A percentile compares a stretch with the other conserved stretches of the same genome.
phyloP scores from a whole-genome alignment of 2,888 invertebrate species.

The Phrixothrix hirtus region DNA sequence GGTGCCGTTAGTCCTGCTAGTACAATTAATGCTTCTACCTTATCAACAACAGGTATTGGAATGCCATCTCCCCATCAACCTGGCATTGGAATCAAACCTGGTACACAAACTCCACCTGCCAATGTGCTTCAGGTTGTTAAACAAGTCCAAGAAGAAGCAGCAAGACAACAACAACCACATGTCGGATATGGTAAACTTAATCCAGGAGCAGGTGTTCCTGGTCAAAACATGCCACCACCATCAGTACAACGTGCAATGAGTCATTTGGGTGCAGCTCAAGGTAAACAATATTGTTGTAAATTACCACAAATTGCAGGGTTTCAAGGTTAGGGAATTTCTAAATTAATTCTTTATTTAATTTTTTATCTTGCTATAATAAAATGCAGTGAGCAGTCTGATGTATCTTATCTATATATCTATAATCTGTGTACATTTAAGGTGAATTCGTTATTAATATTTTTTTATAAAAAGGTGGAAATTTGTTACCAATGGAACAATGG shows the following conservation, averaged over 20 bases:
- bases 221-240: slow-evolving; percentile 63
- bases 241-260: slow-evolving; percentile 58
- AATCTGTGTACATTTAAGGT: slow-evolving; percentile 28
- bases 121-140: slow-evolving; percentile 74
- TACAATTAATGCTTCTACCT: slow-evolving; percentile 56
- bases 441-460: slow-evolving; percentile 28
- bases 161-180: slow-evolving; percentile 83
- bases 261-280: slow-evolving; percentile 52
- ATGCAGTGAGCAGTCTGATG: neutral
- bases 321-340: slow-evolving; percentile 1
- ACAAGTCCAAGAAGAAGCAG: slow-evolving; percentile 87
- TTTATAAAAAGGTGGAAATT: slow-evolving; percentile 55
- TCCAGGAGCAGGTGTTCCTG: slow-evolving; percentile 59
- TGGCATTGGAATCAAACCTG: slow-evolving; percentile 60
- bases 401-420: neutral
- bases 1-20: slow-evolving; percentile 61
- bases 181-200: slow-evolving; percentile 52
- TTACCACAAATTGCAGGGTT: neutral
- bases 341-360: neutral
- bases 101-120: slow-evolving; percentile 73
- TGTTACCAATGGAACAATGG: slow-evolving; percentile 63
- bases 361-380: slow-evolving; percentile 3
- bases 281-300: slow-evolving; percentile 40
- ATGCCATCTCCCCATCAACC: slow-evolving; percentile 55
- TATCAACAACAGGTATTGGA: slow-evolving; percentile 56